Evolutionary conservation across 2,888 invertebrate species (phyloP), one percentile per base, ranked within the genome.

Genomic region (Lomographa bimaculata): DNA sequence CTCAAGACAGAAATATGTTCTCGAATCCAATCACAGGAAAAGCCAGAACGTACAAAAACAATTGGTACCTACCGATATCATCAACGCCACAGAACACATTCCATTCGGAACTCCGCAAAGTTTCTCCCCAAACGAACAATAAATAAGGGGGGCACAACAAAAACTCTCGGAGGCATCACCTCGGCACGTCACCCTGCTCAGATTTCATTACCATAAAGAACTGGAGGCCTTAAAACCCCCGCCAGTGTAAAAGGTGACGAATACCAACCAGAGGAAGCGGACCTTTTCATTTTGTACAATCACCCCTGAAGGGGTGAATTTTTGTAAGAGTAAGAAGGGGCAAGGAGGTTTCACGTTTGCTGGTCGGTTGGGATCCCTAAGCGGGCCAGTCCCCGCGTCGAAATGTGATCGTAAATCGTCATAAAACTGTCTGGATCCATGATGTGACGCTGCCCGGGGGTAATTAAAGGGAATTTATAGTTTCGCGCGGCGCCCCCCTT

Each of bases 341-440:
- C 57, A 52, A 23, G 56, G 64, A 2, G 47, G 79, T 40, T 61
- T 71, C 44, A 18, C 6, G 14, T 41, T 44, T 12, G 43, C 18
- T 75, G 75, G 85, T 26, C 54, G 72, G 59, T 64, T 53, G 65
- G 71, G 67, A 74, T 73, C 79, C 77, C 80, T 75, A 72, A 71
- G 78, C 71, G 70, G 75, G 78, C 72, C 71, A 75, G 64, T 76
- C 74, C 80, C 72, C 79, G 90, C 90, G 90, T 87, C 90, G 90
- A 90, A 90, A 90, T 89, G 90, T 74, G 84, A 69, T 77, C 82
- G 84, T 85, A 85, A 85, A 85, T 85, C 82, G 84, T 92, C 92
- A 92, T 92, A 92, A 92, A 92, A 92, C 91, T 92, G 92, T 92
- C 92, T 91, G 90, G 91, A 90, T 91, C 91, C 90, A 91, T 91